These are phyloP conservation scores for Orthosia incerta DNA, from an alignment of 2,888 invertebrate genomes.

Conservation along the genomic window DNA sequence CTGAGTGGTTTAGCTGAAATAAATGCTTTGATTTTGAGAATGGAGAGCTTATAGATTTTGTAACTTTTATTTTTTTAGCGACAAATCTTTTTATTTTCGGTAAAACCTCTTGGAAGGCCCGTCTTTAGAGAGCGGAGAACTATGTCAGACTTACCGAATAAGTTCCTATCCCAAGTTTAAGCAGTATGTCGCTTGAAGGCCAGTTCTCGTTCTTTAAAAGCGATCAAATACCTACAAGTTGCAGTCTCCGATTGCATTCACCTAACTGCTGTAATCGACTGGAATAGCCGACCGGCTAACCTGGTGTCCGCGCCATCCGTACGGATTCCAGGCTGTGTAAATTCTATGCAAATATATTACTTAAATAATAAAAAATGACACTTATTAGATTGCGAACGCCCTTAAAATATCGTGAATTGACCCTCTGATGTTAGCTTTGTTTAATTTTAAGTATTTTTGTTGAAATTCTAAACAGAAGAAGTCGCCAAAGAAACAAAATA, in stretches of 20 bases:
- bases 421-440: not conserved
- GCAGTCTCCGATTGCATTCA: not conserved
- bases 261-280: too few relatives aligned
- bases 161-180: too few relatives aligned
- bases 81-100: not conserved
- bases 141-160: not conserved
- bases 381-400: too few relatives aligned
- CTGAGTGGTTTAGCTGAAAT: not conserved
- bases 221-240: not conserved
- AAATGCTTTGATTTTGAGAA: not conserved
- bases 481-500: not conserved
- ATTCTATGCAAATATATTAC: too few relatives aligned
- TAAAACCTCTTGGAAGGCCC: not conserved
- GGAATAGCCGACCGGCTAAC: too few relatives aligned
- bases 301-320: too few relatives aligned
- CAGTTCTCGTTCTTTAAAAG: not conserved
- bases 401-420: not conserved
- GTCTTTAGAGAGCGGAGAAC: too few relatives aligned
- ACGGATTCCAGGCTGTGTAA: too few relatives aligned
- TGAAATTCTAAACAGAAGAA: slow-evolving; percentile 8
- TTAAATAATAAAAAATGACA: too few relatives aligned
- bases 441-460: slow-evolving; percentile 10
- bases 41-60: not conserved
- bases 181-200: not conserved
- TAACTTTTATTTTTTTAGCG: not conserved